Base-by-base conservation (phyloP, 2,797 vertebrate genomes). In the Xerus rutilus region DNA sequence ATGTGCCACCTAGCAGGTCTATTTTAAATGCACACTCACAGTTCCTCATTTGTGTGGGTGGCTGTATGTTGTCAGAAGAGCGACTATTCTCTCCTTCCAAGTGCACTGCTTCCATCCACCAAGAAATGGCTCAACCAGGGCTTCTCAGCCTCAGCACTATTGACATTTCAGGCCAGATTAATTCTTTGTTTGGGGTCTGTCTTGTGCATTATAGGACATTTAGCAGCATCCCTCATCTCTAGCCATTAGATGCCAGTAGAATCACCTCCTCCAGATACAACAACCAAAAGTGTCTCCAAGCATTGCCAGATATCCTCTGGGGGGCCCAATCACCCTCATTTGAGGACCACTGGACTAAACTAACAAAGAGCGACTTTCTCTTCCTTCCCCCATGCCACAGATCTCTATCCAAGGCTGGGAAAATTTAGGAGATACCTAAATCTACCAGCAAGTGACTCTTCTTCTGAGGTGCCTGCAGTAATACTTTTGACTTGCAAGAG, bases 1-100 rank as follows among this genome's bases (percentile, higher is more conserved):
- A 96, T 49, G 76, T 0, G 1, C 86, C 86, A 88, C 97, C 98
- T 95, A 77, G 90, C 93, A 97, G 93, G 62, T 77, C 97, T 97
- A 94, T 97, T 97, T 97, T 43, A 85, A 92, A 70, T 6, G 74
- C 87, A 79, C 39, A n/a, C 82, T 97, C 96, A 70, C 57, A 91
- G 89, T 77, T 94, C 77, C 93, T 96, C 70, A 39, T 4, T 94
- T 86, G 74, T 0, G 17, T 77, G 85, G 83, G 74, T 0, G 7
- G 89, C 81, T 97, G 91, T 96, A 73, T 18, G 45, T 72, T 89
- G 74, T 95, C 3, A 0, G 70, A 93, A 95, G 76, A 87, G 83
- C 32, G 49, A 79, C 32, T 43, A 85, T 79, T 93, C 96, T 93
- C 74, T 94, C 96, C 91, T 74, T 89, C 28, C 70, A 72, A 84